These are phyloP conservation scores for Carabus problematicus DNA, from an alignment of 2,888 invertebrate genomes.

Conservation along the genomic window DNA sequence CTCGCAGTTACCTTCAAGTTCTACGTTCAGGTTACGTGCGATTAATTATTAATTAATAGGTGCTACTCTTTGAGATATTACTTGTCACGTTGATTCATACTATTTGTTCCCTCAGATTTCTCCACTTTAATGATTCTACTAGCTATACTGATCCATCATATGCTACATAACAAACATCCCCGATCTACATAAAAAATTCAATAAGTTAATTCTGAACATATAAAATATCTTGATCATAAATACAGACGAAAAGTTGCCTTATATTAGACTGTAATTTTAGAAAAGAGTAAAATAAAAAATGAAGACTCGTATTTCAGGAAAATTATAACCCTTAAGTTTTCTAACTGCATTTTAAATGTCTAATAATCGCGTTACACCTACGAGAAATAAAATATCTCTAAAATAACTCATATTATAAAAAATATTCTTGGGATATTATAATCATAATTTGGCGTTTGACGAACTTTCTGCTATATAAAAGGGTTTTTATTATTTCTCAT, in stretches of 20 bases:
- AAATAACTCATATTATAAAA: constrained; percentile 32
- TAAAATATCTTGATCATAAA: background rate
- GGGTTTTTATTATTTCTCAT: constrained; percentile 14
- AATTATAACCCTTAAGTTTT: constrained; percentile 29
- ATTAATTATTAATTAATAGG: background rate
- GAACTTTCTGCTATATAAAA: constrained; percentile 22
- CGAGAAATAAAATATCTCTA: constrained; percentile 21
- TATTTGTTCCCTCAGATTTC: no score
- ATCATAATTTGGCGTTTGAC: constrained; percentile 26
- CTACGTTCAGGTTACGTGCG: background rate
- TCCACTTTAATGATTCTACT: no score
- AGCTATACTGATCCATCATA: no score
- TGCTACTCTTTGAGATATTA: background rate
- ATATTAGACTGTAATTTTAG: background rate
- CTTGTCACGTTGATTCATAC: background rate
- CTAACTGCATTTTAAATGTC: constrained; percentile 36
- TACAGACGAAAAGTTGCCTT: background rate
- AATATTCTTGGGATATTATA: constrained; percentile 16
- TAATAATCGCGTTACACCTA: constrained; percentile 16
- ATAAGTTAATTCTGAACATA: no score
- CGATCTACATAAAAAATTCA: no score
- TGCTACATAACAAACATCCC: no score
- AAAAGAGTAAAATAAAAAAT: constrained; percentile 16
- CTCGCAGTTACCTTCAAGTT: background rate
- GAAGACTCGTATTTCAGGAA: background rate